A percentile compares a stretch with the other conserved stretches of the same genome.
These are phyloP conservation scores for Macheiramphus alcinus DNA, from an alignment of 2,113 vertebrate species.

Conservation along the genomic window DNA sequence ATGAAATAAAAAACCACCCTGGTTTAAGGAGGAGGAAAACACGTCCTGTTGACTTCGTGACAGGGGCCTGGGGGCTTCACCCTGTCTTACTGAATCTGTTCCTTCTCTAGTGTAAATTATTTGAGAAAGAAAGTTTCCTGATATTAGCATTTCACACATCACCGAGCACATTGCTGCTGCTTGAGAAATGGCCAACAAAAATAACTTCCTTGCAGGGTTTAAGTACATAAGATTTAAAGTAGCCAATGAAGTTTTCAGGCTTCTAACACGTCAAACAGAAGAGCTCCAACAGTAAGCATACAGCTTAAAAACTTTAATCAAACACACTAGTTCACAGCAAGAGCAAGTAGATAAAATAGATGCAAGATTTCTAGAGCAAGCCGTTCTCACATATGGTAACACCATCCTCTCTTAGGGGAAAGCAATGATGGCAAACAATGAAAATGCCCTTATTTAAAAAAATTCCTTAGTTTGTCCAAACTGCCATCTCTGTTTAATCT, in stretches of 20 bases:
- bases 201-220: constrained; percentile 8
- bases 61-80: background rate
- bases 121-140: constrained; percentile 37
- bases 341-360: constrained; percentile 47
- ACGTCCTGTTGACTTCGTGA: background rate
- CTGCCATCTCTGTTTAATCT: constrained; percentile 35
- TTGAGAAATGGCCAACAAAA: constrained; percentile 52
- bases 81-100: constrained; percentile 1
- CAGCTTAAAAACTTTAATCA: constrained; percentile 41
- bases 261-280: constrained; percentile 22
- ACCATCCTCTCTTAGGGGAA: constrained; percentile 42
- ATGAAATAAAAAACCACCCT: background rate
- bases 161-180: background rate
- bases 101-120: background rate
- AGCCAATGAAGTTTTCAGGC: background rate
- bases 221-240: constrained; percentile 1
- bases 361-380: constrained; percentile 20
- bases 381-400: constrained; percentile 8
- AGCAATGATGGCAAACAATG: constrained; percentile 18
- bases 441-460: constrained; percentile 14
- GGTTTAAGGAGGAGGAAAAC: background rate
- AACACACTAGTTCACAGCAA: constrained; percentile 41
- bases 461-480: background rate
- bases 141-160: constrained; percentile 46
- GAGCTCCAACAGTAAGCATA: background rate